Evolutionary conservation across 2,888 invertebrate species (phyloP).

Genomic region (Cacoxenus indagator): DNA sequence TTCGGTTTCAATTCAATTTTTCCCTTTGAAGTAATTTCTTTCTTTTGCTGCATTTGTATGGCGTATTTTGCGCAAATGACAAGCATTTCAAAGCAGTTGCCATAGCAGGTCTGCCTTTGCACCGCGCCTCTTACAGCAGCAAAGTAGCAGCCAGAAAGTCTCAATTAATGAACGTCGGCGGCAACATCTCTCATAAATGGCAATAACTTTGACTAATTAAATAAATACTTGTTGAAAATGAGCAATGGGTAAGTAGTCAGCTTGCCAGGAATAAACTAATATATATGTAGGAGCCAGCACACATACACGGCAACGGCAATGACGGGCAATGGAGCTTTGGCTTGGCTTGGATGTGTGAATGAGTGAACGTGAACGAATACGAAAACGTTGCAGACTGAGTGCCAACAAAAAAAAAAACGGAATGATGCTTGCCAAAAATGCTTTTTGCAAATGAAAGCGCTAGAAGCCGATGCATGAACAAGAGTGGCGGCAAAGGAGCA

Average conservation of each 20-base stretch:
- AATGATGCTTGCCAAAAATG: not conserved
- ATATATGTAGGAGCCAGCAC: too few species aligned
- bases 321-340: too few species aligned
- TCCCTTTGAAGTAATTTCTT: not conserved
- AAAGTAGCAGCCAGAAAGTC: not conserved
- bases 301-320: too few species aligned
- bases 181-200: not conserved
- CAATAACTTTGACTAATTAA: conserved; percentile 3
- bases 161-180: not conserved
- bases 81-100: too few species aligned
- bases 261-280: not conserved
- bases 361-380: not conserved
- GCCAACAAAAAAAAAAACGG: too few species aligned
- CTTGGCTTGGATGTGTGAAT: not conserved
- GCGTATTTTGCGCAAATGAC: not conserved
- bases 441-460: not conserved
- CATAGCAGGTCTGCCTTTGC: not conserved
- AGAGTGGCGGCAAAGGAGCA: too few species aligned
- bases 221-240: not conserved
- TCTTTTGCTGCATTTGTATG: not conserved
- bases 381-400: not conserved
- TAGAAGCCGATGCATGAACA: not conserved
- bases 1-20: not conserved
- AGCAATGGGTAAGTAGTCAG: not conserved
- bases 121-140: not conserved